Percentiles rank a stretch among this genome's conserved stretches.
phyloP scores from a whole-genome alignment of 2,113 vertebrate genomes.

The Addax nasomaculatus region DNA sequence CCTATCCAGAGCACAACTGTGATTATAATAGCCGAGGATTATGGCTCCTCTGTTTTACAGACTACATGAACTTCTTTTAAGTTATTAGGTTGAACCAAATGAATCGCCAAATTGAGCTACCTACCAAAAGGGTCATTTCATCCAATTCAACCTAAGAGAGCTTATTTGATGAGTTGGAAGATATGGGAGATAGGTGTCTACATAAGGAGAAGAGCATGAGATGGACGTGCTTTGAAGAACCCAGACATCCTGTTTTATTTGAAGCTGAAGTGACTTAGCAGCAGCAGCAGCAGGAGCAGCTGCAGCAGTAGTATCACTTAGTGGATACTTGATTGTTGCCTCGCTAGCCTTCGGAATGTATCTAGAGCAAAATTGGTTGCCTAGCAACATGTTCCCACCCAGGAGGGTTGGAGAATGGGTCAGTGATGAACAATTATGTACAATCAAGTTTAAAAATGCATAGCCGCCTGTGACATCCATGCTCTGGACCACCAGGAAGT shows the following conservation, averaged over 20 bases:
- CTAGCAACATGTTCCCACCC: conserved; percentile 61
- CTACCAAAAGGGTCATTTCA: background rate
- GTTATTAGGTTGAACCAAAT: background rate
- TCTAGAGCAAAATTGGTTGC: conserved; percentile 66
- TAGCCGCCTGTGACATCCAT: background rate
- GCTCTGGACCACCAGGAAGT: background rate
- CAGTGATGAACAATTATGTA: conserved; percentile 74
- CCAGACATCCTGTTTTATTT: background rate
- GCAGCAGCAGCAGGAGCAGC: too few species aligned
- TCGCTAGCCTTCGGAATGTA: conserved; percentile 57
- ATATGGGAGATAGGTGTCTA: background rate
- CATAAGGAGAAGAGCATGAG: background rate
- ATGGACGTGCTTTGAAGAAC: background rate
- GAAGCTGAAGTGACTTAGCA: background rate
- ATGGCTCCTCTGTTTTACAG: background rate
- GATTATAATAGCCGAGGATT: background rate
- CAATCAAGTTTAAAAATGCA: conserved; percentile 73
- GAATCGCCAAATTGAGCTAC: background rate
- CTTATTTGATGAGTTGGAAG: background rate
- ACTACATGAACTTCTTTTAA: background rate
- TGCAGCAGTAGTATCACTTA: background rate
- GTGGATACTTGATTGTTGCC: conserved; percentile 59
- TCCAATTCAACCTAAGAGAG: background rate
- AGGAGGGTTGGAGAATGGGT: conserved; percentile 70
- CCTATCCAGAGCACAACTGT: background rate